Base-by-base conservation (phyloP, 2,888 invertebrate species). In the Aleiodes alternator region DNA sequence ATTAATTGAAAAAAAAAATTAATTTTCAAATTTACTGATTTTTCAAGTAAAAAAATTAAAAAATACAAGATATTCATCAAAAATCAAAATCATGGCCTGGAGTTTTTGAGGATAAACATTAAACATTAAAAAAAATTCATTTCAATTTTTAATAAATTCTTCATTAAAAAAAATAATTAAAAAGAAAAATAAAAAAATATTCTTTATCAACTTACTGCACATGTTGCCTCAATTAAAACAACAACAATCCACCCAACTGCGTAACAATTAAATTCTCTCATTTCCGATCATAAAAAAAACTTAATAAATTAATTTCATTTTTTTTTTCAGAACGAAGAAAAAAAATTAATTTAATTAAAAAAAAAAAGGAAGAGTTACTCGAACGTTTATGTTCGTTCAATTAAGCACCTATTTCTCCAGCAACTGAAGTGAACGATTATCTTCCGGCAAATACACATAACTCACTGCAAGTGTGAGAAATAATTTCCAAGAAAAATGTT, bases 381-480 rank as follows among this genome's bases (percentile, higher is more conserved):
- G 43, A 8, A 7, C 12, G 16, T 64, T 48, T 43, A 7, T 11
- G 43, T 43, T 64, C 23, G 48, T 48, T 64, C 64, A 23, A 64
- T 34, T 48, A 43, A 64, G 16, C 23, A 64, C 9, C 48, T 16
- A n/a, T 16, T 55, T n/a, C 6, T 55, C 55, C 55, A 16, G 4
- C n/a, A 16, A 64, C 64, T 64, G 64, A 12, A 64, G 64, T 43
- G 43, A 38, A 43, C 48, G 23, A 64, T 48, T 43, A 64, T 64
- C 64, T 64, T 64, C 64, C 34, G n/a, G 43, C 48, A 48, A 48
- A 64, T 64, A 43, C 48, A 64, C 43, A 64, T n/a, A 64, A 64
- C 9, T 43, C 64, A 64, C 9, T 48, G 12, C 43, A 23, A 48
- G 9, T 48, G 43, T 23, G 64, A 64, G 64, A 23, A 38, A 16